Conservation (phyloP, 2,797 vertebrate genomes). For the Silurus lanzhouensis region DNA sequence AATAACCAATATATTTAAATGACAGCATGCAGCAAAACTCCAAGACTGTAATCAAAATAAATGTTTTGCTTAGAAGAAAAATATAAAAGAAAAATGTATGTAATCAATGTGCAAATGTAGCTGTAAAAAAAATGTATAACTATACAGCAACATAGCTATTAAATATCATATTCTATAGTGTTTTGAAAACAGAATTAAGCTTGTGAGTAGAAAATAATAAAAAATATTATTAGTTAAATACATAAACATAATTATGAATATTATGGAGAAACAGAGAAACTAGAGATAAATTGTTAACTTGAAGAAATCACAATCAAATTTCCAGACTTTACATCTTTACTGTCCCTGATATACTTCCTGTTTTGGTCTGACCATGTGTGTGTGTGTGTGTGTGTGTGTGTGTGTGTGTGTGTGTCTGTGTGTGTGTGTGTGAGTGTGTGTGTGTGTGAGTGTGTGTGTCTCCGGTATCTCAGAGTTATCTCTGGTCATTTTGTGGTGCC, state of each 20-base stretch:
- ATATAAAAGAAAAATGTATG: neutral
- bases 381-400: neutral
- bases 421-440: neutral
- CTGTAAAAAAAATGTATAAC: neutral
- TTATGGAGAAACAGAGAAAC: neutral
- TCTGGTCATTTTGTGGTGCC: conserved; percentile 24
- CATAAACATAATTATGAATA: too few species aligned
- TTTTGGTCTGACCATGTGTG: neutral
- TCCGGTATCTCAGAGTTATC: conserved; percentile 30
- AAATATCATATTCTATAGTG: neutral
- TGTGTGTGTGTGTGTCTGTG: conserved; percentile 1
- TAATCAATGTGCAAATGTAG: neutral
- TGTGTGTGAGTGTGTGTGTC: neutral
- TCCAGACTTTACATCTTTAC: conserved; percentile 15
- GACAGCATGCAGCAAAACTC: neutral
- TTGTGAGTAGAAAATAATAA: neutral
- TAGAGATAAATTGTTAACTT: neutral
- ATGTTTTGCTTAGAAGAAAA: neutral
- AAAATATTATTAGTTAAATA: too few species aligned
- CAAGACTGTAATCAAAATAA: neutral
- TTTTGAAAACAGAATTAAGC: neutral
- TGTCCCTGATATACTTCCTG: conserved; percentile 16
- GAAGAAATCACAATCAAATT: neutral
- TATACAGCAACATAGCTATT: neutral
- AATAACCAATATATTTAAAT: neutral